Evolutionary conservation across 2,113 vertebrate species (phyloP).

Genomic region (Rhegmatorhina hoffmannsi): DNA sequence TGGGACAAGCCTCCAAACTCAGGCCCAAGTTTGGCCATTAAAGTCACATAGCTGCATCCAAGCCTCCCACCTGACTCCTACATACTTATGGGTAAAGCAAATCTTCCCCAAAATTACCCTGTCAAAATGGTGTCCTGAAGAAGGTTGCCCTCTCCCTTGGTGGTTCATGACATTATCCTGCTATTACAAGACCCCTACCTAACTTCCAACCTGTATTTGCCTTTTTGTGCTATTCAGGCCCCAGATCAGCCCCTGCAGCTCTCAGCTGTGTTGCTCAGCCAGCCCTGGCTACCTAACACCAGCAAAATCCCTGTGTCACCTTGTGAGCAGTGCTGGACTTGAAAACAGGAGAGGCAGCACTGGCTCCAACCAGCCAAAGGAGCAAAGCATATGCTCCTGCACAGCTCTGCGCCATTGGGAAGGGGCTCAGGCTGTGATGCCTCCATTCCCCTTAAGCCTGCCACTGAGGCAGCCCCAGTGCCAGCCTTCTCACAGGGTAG

Average conservation of each 20-base stretch:
- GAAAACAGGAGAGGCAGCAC: neutral
- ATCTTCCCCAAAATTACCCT: neutral
- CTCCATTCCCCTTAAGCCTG: neutral
- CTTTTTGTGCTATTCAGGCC: neutral
- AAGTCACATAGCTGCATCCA: neutral
- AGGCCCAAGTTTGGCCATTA: neutral
- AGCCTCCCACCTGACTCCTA: rapidly evolving
- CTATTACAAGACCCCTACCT: neutral
- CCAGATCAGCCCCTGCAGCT: rapidly evolving
- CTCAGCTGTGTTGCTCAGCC: neutral
- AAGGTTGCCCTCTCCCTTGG: neutral
- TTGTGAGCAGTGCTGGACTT: neutral
- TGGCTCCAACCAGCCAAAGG: neutral
- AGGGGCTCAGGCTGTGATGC: neutral
- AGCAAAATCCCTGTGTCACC: neutral
- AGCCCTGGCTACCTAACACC: neutral
- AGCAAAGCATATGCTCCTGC: neutral
- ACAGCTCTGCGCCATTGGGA: neutral
- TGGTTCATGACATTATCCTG: neutral
- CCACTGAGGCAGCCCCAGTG: rapidly evolving
- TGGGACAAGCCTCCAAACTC: neutral
- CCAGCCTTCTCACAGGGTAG: neutral
- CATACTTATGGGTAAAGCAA: rapidly evolving
- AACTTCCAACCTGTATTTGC: neutral
- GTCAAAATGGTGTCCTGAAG: neutral